phyloP scores from a whole-genome alignment of 1,140 invertebrate species.

The Aphelinus certus region DNA sequence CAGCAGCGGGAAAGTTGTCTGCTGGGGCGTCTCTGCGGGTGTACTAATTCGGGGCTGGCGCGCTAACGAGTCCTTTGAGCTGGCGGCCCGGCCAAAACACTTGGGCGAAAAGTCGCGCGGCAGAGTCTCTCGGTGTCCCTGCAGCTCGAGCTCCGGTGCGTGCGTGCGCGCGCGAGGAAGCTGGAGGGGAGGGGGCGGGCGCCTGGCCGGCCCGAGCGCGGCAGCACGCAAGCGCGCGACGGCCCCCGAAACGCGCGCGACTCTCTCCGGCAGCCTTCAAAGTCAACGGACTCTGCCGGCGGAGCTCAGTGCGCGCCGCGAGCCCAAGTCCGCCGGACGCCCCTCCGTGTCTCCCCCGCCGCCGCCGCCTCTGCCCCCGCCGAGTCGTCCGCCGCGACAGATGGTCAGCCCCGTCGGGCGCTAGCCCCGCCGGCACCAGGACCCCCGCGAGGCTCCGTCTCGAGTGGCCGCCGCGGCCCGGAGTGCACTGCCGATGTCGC shows the following conservation, averaged over 20 bases:
- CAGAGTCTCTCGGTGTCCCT: conserved; percentile 23
- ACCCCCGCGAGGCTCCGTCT: background rate
- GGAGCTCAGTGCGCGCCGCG: conserved; percentile 59
- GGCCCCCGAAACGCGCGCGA: too few relatives aligned
- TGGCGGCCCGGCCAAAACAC: conserved; percentile 23
- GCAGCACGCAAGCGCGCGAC: background rate
- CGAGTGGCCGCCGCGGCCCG: background rate
- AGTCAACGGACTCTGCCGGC: conserved; percentile 28
- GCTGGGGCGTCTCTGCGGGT: conserved; percentile 10
- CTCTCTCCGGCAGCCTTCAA: background rate
- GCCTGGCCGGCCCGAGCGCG: conserved; percentile 28
- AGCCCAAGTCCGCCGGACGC: conserved; percentile 51
- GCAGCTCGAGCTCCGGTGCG: conserved; percentile 24
- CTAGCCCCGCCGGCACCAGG: background rate
- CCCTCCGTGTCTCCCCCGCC: background rate
- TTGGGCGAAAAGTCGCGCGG: background rate
- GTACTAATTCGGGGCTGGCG: conserved; percentile 57
- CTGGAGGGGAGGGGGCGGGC: conserved; percentile 30
- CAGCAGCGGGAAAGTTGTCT: too few relatives aligned
- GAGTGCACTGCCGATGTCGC: background rate
- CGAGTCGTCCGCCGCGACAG: background rate
- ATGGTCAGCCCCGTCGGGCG: background rate
- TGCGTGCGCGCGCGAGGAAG: conserved; percentile 32
- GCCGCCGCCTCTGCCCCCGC: background rate
- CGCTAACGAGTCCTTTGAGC: conserved; percentile 61